Base-by-base conservation (phyloP, 2,888 invertebrate genomes). In the Caenorhabditis panamensis region DNA sequence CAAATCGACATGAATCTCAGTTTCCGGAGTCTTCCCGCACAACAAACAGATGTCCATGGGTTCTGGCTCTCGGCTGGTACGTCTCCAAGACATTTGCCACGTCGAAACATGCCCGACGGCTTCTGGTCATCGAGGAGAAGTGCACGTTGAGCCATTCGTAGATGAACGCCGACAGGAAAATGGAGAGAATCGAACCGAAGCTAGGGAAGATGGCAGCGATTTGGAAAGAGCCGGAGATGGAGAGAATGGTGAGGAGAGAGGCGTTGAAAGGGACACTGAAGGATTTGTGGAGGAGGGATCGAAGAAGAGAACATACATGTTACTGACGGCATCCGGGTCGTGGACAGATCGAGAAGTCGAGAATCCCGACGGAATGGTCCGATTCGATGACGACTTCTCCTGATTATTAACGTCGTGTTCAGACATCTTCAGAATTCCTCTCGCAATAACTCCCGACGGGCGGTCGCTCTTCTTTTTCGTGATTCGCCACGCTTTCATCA, bases 81-180 rank as follows among this genome's bases (percentile, higher is more conserved):
- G 89, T 89, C 66, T 88, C 84, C 56, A 89, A 82, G 36, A 89
- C 86, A 75, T 89, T 89, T 24, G 83, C 85, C 37, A 88, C 88
- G 73, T 89, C 88, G 82, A 89, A 88, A 63, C 75, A 84, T 18
- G 89, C 87, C 18, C 87, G 84, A 44, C 78, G 72, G 13, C 63
- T 77, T 11, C 86, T 69, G 0, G 88, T 86, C 73, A 89, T 78
- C 20, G 83, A 77, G 11, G 73, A 36, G 18, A 82, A 78, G 61
- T 88, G 86, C 11, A 88, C 59, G 22, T 61, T 64, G 44, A 80
- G 76, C 87, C 88, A 88, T 84, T 82, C 84, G 37, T 51, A 67
- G 13, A 53, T 72, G 66, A 83, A 83, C 37, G 82, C 41, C 8
- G 79, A 59, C 5, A 77, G 5, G 58, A 84, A 44, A 11, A 80